Conservation (phyloP, 2,797 vertebrate species). For the Triplophysa bombifrons region DNA sequence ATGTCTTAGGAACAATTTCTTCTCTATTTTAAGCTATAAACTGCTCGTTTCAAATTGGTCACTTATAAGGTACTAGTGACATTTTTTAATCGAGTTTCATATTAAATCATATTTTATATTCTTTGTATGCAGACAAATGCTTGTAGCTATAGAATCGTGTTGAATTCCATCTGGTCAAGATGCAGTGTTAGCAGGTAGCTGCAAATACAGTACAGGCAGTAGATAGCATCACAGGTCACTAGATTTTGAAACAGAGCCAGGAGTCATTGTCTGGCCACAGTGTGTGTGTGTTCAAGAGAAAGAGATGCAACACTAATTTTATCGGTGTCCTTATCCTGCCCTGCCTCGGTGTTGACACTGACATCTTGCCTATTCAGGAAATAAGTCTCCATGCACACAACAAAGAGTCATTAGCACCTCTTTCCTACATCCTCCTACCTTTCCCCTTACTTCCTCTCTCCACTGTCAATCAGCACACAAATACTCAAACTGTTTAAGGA, state of each 20-base stretch:
- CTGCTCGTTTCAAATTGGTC: no score
- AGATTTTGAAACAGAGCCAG: neutral
- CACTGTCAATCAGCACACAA: slow-evolving; percentile 17
- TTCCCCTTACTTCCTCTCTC: slow-evolving; percentile 7
- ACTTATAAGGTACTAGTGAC: no score
- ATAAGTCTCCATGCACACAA: slow-evolving; percentile 28
- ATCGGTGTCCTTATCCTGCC: slow-evolving; percentile 21
- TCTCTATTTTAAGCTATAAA: no score
- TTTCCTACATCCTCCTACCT: slow-evolving; percentile 58
- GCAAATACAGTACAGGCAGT: neutral
- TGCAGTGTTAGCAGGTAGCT: neutral
- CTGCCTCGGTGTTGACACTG: slow-evolving; percentile 36
- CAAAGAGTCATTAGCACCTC: slow-evolving; percentile 60
- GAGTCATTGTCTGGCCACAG: slow-evolving; percentile 11
- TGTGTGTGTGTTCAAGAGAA: slow-evolving; percentile 17
- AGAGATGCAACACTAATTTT: slow-evolving; percentile 15
- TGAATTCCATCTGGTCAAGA: neutral
- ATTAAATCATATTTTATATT: no score
- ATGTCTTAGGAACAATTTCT: no score
- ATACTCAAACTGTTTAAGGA: slow-evolving; percentile 3
- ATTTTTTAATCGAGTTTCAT: no score
- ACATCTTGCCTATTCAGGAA: slow-evolving; percentile 59
- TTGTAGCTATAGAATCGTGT: neutral
- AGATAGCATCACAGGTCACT: neutral
- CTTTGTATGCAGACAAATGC: neutral